phyloP scores from a whole-genome alignment of 2,888 invertebrate species.

The Andrena camellia region DNA sequence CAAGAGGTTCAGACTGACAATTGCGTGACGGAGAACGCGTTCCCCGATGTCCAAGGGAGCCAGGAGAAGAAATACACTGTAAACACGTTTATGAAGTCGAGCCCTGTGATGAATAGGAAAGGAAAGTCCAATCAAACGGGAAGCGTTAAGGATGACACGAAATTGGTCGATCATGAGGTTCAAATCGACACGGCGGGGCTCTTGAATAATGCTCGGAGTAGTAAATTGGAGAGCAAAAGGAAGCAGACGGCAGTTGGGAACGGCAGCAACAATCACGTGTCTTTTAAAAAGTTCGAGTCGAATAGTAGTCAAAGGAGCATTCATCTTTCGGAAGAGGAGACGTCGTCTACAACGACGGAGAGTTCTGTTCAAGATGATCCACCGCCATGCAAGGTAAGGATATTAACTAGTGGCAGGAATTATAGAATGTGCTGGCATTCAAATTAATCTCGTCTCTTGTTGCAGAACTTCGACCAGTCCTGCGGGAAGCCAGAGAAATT shows the following conservation, averaged over 20 bases:
- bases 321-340: conserved; percentile 88
- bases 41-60: conserved; percentile 61
- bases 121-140: conserved; percentile 65
- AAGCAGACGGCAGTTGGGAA: conserved; percentile 72
- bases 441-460: conserved; percentile 12
- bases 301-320: conserved; percentile 80
- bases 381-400: conserved; percentile 64
- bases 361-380: conserved; percentile 88
- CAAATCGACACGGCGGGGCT: conserved; percentile 70
- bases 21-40: conserved; percentile 55
- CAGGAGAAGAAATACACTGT: conserved; percentile 71
- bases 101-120: conserved; percentile 76
- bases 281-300: conserved; percentile 81
- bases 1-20: conserved; percentile 62
- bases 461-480: conserved; percentile 73
- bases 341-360: conserved; percentile 90
- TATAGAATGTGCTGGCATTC: not conserved
- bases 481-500: conserved; percentile 79
- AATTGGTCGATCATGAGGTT: conserved; percentile 84
- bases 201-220: conserved; percentile 59
- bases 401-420: not conserved
- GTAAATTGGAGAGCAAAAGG: conserved; percentile 74
- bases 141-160: conserved; percentile 76
- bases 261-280: conserved; percentile 75
- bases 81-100: conserved; percentile 74